These are phyloP conservation scores for Nemoura dubitans DNA, from an alignment of 2,888 invertebrate species.

Conservation along the genomic window DNA sequence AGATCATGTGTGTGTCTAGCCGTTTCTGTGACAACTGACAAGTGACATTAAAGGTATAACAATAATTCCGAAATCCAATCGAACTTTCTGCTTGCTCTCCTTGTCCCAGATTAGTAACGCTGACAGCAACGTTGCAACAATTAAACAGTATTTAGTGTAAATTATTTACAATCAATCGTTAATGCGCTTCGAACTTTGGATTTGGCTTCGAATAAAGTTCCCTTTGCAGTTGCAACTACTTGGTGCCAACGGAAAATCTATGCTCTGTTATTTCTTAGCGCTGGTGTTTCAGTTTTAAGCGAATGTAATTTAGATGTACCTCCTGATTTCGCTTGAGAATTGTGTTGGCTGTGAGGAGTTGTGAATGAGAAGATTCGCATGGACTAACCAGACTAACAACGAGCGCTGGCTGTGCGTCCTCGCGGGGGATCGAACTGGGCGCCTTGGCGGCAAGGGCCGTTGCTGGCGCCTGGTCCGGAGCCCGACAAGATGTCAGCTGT, in stretches of 20 bases:
- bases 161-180: not conserved
- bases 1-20: not conserved
- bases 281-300: constrained; percentile 2
- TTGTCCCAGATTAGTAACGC: not conserved
- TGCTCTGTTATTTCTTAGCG: not conserved
- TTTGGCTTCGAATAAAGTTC: too few species aligned
- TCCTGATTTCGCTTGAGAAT: constrained; percentile 27
- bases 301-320: constrained; percentile 21
- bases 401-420: not conserved
- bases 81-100: not conserved
- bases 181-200: too few species aligned
- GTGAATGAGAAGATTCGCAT: not conserved
- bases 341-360: not conserved
- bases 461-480: not conserved
- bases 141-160: not conserved
- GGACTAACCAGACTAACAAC: constrained; percentile 9
- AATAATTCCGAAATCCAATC: too few species aligned
- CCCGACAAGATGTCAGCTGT: not conserved
- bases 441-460: not conserved
- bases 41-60: not conserved
- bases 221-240: too few species aligned
- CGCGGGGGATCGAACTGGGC: not conserved
- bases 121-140: not conserved
- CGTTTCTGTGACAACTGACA: not conserved
- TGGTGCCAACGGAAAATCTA: not conserved